Percentiles rank a stretch among this genome's conserved stretches.
These are phyloP conservation scores for Lasioglossum morio DNA, from an alignment of 2,888 invertebrate genomes.

Conservation along the genomic window DNA sequence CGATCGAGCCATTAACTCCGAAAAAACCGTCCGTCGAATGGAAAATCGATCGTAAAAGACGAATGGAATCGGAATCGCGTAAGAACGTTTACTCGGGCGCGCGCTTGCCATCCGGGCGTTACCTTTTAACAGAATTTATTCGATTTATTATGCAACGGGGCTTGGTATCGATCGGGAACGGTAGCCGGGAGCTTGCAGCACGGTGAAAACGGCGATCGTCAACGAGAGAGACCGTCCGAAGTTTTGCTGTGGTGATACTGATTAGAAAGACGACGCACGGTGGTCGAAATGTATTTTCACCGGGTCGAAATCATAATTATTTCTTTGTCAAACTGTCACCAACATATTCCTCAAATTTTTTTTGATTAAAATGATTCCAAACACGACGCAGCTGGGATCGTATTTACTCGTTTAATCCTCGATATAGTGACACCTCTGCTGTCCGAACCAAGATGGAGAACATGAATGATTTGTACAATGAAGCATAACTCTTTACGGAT, in stretches of 20 bases:
- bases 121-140: conserved; percentile 13
- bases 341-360: not conserved
- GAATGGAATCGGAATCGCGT: not conserved
- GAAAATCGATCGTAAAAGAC: not conserved
- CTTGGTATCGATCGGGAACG: conserved; percentile 5
- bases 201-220: not conserved
- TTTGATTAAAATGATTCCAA: not conserved
- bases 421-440: not conserved
- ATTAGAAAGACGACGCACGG: not conserved
- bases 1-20: not conserved
- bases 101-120: not conserved
- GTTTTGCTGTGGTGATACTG: not conserved
- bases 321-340: not conserved
- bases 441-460: not conserved
- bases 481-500: not conserved
- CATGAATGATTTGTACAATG: not conserved
- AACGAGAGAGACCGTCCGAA: not conserved
- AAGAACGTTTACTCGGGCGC: not conserved
- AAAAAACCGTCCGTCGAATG: not conserved
- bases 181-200: not conserved
- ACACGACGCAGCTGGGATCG: not conserved
- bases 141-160: conserved; percentile 15
- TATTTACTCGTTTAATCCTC: not conserved
- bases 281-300: not conserved
- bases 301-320: not conserved